Percentiles rank a stretch among this genome's conserved stretches.
phyloP scores from a whole-genome alignment of 2,888 invertebrate genomes.

The Erynnis tages region DNA sequence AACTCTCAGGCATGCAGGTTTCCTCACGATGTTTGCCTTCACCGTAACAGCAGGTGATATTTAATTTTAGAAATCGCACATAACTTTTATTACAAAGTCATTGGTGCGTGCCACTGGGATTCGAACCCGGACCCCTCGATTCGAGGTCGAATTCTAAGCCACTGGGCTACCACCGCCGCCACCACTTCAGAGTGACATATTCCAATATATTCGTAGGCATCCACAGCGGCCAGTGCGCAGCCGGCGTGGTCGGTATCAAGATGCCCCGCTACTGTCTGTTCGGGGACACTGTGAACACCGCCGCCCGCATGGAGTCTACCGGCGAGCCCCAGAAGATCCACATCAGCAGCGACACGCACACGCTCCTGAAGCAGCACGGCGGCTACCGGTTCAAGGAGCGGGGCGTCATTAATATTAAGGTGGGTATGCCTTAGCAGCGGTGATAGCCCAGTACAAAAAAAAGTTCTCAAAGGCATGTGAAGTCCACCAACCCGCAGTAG shows the following conservation, averaged over 20 bases:
- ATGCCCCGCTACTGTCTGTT: conserved; percentile 93
- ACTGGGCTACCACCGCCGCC: too few relatives aligned
- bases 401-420: conserved; percentile 88
- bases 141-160: too few relatives aligned
- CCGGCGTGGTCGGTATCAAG: conserved; percentile 91
- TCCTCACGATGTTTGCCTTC: too few relatives aligned
- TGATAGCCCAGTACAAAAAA: background rate
- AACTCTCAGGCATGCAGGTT: too few relatives aligned
- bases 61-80: too few relatives aligned
- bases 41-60: too few relatives aligned
- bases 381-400: conserved; percentile 88
- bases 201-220: too few relatives aligned
- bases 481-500: too few relatives aligned
- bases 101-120: too few relatives aligned
- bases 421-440: conserved; percentile 40
- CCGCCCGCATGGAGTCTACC: conserved; percentile 90
- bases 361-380: conserved; percentile 84
- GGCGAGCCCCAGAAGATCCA: conserved; percentile 89
- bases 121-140: too few relatives aligned
- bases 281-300: conserved; percentile 92
- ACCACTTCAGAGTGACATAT: too few relatives aligned
- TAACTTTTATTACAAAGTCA: too few relatives aligned
- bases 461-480: background rate
- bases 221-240: conserved; percentile 86
- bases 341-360: conserved; percentile 86